Conservation (phyloP, 1,140 invertebrate species). For the Drosophila ohnishii region DNA sequence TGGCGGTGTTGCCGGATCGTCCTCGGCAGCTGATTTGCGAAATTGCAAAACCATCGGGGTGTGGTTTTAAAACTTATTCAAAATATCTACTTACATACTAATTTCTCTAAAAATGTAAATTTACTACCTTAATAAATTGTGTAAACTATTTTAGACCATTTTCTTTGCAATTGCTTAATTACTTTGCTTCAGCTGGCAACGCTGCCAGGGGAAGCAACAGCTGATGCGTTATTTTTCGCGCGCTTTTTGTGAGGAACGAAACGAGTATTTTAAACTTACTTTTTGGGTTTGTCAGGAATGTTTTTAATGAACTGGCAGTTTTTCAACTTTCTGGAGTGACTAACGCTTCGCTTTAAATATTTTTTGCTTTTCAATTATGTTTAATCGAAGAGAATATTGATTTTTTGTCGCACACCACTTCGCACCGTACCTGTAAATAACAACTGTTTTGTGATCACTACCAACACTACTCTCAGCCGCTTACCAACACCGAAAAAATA, state of each 20-base stretch:
- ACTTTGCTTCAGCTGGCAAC: slow-evolving; percentile 30
- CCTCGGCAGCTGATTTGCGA: slow-evolving; percentile 56
- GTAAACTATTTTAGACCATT: neutral
- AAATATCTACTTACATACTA: neutral
- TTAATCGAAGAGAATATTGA: neutral
- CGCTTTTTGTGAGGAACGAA: slow-evolving; percentile 22
- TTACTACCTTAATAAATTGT: too few relatives aligned
- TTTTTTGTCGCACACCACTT: neutral
- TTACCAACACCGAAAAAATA: neutral
- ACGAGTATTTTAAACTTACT: slow-evolving; percentile 39
- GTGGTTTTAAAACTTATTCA: neutral
- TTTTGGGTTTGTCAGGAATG: slow-evolving; percentile 26
- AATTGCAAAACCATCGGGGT: slow-evolving; percentile 19
- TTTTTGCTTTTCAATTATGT: neutral
- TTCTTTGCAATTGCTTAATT: neutral
- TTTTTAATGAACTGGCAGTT: neutral
- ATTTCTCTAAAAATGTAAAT: neutral
- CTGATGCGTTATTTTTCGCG: slow-evolving; percentile 46
- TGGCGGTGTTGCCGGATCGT: slow-evolving; percentile 51
- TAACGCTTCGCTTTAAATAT: neutral
- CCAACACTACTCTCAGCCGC: slow-evolving; percentile 1
- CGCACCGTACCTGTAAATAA: neutral
- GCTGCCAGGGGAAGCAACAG: slow-evolving; percentile 48
- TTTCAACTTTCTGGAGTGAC: neutral
- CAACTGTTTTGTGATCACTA: slow-evolving; percentile 4